phyloP scores from a whole-genome alignment of 2,888 invertebrate species.

The Tenthredo amoena region DNA sequence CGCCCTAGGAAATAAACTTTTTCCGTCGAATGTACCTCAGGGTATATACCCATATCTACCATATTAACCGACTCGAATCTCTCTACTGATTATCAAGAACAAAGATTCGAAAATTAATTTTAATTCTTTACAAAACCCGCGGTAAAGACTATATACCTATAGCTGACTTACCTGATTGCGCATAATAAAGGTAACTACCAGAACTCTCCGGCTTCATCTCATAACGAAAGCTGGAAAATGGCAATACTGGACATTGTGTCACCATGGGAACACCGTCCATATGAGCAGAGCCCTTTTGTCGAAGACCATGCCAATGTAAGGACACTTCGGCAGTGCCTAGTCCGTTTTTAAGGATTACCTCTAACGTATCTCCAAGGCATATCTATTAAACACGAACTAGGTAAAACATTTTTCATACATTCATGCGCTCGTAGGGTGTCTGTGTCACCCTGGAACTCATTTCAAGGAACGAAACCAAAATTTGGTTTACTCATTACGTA shows the following conservation, averaged over 20 bases:
- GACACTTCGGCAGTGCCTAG: slow-evolving; percentile 66
- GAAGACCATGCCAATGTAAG: slow-evolving; percentile 80
- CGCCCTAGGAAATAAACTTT: slow-evolving; percentile 27
- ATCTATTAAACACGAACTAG: slow-evolving; percentile 58
- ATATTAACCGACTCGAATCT: not conserved
- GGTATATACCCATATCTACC: not conserved
- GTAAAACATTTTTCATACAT: not conserved
- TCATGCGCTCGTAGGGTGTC: not conserved
- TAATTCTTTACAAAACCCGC: not conserved
- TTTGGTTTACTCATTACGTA: too few species aligned
- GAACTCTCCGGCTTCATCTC: slow-evolving; percentile 62
- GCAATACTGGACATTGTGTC: slow-evolving; percentile 76
- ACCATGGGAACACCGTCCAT: slow-evolving; percentile 78
- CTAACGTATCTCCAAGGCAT: slow-evolving; percentile 67
- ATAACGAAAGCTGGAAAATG: slow-evolving; percentile 72
- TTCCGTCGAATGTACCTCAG: slow-evolving; percentile 15
- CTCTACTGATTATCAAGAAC: not conserved
- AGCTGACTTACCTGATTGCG: slow-evolving; percentile 78
- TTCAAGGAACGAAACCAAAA: too few species aligned
- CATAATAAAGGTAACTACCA: slow-evolving; percentile 67
- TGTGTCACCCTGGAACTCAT: not conserved
- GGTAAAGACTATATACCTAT: not conserved
- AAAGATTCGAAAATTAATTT: not conserved
- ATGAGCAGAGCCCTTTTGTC: slow-evolving; percentile 69
- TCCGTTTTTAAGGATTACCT: slow-evolving; percentile 65